phyloP scores from a whole-genome alignment of 37 sponge, comb jelly and placozoan genomes.

The Cliona cf. orientalis region DNA sequence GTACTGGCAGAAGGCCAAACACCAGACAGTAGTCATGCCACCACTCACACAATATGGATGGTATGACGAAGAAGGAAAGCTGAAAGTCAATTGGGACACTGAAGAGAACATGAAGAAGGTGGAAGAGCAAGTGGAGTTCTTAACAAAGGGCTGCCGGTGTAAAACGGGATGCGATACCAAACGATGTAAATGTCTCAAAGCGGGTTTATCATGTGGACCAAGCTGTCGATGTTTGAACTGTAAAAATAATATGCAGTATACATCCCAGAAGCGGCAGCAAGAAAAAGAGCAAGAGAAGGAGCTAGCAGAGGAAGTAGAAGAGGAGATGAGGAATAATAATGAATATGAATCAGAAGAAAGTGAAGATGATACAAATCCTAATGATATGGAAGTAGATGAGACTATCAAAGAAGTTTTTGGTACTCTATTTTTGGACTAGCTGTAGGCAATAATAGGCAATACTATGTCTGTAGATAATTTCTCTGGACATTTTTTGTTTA shows the following conservation, averaged over 20 bases:
- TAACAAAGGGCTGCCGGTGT: not conserved
- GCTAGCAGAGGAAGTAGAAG: not conserved
- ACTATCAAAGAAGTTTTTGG: not conserved
- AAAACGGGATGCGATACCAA: not conserved
- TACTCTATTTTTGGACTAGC: too few species aligned
- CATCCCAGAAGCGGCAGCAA: too few species aligned
- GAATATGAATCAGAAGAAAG: not conserved
- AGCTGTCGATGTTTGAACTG: conserved; percentile 1
- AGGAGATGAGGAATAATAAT: not conserved
- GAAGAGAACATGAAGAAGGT: not conserved
- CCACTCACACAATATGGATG: not conserved
- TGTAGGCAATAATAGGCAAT: too few species aligned
- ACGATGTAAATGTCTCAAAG: not conserved
- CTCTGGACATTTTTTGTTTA: too few species aligned
- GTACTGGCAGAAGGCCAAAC: conserved; percentile 2
- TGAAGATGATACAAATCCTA: not conserved
- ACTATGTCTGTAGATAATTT: too few species aligned
- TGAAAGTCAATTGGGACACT: not conserved
- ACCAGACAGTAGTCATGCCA: not conserved
- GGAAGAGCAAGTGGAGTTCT: not conserved
- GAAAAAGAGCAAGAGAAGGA: not conserved
- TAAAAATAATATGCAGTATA: not conserved
- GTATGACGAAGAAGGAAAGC: not conserved
- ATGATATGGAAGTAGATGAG: not conserved
- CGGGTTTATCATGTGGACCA: not conserved